Evolutionary conservation across 2,113 vertebrate species (phyloP).

Genomic region (Triplophysa rosa): DNA sequence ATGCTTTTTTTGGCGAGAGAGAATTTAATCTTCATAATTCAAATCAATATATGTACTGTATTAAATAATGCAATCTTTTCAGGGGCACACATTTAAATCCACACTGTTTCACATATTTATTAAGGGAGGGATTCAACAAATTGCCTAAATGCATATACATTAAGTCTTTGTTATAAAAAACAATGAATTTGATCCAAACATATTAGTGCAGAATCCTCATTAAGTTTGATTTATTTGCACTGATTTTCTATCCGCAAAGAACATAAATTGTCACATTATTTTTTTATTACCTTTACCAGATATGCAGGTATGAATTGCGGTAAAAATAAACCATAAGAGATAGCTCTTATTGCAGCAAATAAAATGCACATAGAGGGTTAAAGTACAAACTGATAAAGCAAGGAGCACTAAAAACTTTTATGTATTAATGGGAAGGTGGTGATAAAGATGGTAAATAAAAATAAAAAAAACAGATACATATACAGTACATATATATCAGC

Average conservation of each 20-base stretch:
- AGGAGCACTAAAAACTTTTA: not conserved
- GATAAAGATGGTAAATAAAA: too few relatives aligned
- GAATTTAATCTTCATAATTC: conserved; percentile 10
- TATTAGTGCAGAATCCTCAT: not conserved
- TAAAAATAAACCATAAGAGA: not conserved
- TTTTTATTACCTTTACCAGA: conserved; percentile 14
- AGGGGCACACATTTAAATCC: not conserved
- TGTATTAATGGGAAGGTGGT: not conserved
- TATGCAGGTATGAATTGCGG: not conserved
- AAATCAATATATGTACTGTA: conserved; percentile 18
- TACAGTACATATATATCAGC: too few relatives aligned
- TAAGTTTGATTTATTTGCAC: conserved; percentile 2
- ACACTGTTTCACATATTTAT: conserved; percentile 3
- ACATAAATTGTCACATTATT: not conserved
- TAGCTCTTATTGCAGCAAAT: conserved; percentile 23
- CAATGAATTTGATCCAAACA: too few relatives aligned
- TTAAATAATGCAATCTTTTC: not conserved
- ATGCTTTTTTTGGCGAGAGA: conserved; percentile 12
- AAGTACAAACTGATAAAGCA: conserved; percentile 28
- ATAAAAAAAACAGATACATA: too few relatives aligned
- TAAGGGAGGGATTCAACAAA: not conserved
- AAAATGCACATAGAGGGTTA: not conserved
- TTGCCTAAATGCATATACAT: conserved; percentile 2
- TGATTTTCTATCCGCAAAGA: not conserved
- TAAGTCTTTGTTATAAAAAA: not conserved